Evolutionary conservation across 2,113 vertebrate genomes (phyloP), one percentile per base, ranked within the genome.

Genomic region (Otis tarda): DNA sequence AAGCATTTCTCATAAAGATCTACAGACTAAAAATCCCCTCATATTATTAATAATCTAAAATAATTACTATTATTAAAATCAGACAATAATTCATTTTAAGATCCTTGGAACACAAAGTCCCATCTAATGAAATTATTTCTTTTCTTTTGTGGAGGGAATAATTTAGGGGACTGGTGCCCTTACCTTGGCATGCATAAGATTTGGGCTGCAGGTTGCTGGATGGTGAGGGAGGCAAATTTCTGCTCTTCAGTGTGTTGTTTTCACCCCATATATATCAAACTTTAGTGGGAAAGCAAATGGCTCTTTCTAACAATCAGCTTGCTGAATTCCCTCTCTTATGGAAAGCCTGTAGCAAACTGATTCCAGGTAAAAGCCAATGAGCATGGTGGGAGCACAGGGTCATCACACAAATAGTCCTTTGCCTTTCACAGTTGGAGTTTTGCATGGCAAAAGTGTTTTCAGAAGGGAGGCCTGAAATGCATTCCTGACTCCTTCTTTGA

Each of bases 391-490:
- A 89, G 17, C 30, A 49, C 39, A 53, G 13, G 45, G 21, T 69
- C 55, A 47, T 37, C 41, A 35, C 2, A 70, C 9, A n/a, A 31
- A 67, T 10, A 35, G 33, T 57, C 52, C 21, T 78, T 68, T 76
- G 56, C 57, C 60, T 87, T 71, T 83, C 73, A 19, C 4, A 37
- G 27, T 2, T n/a, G 39, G 21, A 67, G 56, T 22, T 90, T 86
- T 73, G 16, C 56, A 27, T 14, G 27, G 35, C 75, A 75, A 15
- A 60, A 5, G 47, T 84, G 60, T 71, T 96, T 94, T 89, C 8
- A 84, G 83, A 94, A 92, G 52, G 64, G 52, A 89, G 53, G 18
- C 18, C 87, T 94, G 83, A 94, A 86, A 69, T 67, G 68, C 78
- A 88, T 85, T 94, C 85, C 79, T 74, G n/a, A 74, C 33, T 96